Percentiles rank a stretch among this genome's conserved stretches.
Conservation (phyloP, 2,888 invertebrate species). For the Marasmarcha lunaedactyla region DNA sequence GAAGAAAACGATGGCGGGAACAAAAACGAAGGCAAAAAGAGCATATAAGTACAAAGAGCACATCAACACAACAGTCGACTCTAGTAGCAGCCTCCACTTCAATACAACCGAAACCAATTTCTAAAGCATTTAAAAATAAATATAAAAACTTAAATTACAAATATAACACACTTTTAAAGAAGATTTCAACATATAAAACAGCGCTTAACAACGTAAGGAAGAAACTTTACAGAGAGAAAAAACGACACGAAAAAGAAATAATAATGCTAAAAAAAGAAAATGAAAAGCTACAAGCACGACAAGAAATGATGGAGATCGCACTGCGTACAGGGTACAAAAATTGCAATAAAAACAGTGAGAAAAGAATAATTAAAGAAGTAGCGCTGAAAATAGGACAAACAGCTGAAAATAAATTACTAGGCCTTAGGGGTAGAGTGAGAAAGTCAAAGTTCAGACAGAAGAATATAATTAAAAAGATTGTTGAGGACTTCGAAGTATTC, state of each 20-base stretch:
- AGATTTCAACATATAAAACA: background rate
- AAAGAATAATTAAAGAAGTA: slow-evolving; percentile 6
- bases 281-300: slow-evolving; percentile 4
- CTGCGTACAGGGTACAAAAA: slow-evolving; percentile 2
- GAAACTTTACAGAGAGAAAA: slow-evolving; percentile 4
- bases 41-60: slow-evolving; percentile 4
- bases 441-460: slow-evolving; percentile 2
- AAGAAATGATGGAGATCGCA: slow-evolving; percentile 6
- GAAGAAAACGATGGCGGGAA: slow-evolving; percentile 7
- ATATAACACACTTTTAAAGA: slow-evolving; percentile 4
- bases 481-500: slow-evolving; percentile 2
- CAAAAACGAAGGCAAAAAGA: slow-evolving; percentile 7
- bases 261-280: slow-evolving; percentile 3
- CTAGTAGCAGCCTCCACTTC: slow-evolving; percentile 2
- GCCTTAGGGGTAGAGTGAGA: slow-evolving; percentile 4
- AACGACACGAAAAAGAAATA: slow-evolving; percentile 3
- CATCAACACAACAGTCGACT: slow-evolving; percentile 3
- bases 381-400: slow-evolving; percentile 1
- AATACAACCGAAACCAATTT: slow-evolving; percentile 3
- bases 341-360: slow-evolving; percentile 3
- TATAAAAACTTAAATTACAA: slow-evolving; percentile 5
- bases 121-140: slow-evolving; percentile 6
- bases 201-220: background rate
- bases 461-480: slow-evolving; percentile 6
- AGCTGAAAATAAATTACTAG: background rate